Evolutionary conservation across 2,113 vertebrate genomes (phyloP).

Genomic region (Nipponia nippon): DNA sequence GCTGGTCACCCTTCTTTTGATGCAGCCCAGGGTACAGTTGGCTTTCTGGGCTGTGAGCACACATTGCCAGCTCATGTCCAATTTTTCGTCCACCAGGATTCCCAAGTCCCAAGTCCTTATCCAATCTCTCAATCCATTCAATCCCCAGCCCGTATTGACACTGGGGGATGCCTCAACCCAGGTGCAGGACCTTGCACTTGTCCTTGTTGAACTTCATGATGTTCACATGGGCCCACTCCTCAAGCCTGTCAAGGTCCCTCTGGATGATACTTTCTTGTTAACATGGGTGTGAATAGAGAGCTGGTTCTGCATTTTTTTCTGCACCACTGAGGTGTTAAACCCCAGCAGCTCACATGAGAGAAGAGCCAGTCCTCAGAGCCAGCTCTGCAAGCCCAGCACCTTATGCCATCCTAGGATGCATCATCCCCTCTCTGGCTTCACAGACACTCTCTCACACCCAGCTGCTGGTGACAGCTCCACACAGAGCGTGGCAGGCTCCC

Average conservation of each 20-base stretch:
- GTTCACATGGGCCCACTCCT: not conserved
- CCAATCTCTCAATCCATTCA: not conserved
- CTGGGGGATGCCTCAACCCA: accelerated
- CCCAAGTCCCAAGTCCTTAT: not conserved
- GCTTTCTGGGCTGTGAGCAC: not conserved
- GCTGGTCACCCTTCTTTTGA: accelerated
- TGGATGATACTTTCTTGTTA: not conserved
- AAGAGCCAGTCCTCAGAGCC: not conserved
- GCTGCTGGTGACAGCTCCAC: not conserved
- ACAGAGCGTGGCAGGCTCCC: not conserved
- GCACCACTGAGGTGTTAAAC: not conserved
- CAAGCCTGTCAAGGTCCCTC: not conserved
- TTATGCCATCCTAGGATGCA: accelerated
- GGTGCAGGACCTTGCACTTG: not conserved
- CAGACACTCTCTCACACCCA: not conserved
- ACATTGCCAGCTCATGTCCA: not conserved
- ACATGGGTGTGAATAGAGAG: not conserved
- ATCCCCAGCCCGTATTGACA: not conserved
- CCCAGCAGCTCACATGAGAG: not conserved
- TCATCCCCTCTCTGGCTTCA: not conserved
- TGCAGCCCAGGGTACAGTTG: not conserved
- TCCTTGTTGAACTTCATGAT: not conserved
- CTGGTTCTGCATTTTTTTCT: not conserved
- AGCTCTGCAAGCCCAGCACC: not conserved
- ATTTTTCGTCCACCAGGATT: not conserved